phyloP scores from a whole-genome alignment of 2,888 invertebrate genomes.

The Leptura quadrifasciata region DNA sequence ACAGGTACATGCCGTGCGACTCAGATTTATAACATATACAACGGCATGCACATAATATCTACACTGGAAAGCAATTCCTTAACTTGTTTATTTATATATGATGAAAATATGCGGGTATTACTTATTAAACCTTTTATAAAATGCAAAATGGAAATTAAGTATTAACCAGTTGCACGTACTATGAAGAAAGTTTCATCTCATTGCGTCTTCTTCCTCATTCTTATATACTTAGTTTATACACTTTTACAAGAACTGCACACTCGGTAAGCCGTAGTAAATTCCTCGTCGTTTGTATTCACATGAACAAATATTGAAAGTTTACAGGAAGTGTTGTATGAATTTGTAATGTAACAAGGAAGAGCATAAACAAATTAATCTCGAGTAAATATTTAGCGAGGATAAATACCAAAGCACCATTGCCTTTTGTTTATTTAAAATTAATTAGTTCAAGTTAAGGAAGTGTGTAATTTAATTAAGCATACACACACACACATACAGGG shows the following conservation, averaged over 20 bases:
- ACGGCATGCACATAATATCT: too few species aligned
- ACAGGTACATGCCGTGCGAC: too few species aligned
- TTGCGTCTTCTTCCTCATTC: slow-evolving; percentile 1
- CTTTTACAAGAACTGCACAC: background rate
- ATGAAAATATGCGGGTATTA: background rate
- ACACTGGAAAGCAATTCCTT: too few species aligned
- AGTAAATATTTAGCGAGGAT: background rate
- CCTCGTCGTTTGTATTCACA: background rate
- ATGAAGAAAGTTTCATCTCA: background rate
- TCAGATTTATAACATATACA: too few species aligned
- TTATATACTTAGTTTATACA: background rate
- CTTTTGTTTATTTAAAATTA: background rate
- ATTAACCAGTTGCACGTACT: background rate
- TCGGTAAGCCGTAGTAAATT: background rate
- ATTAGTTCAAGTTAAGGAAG: background rate
- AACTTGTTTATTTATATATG: too few species aligned
- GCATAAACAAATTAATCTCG: background rate
- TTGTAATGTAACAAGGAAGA: background rate
- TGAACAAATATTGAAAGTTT: slow-evolving; percentile 4
- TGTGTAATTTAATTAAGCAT: background rate
- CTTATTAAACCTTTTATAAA: background rate
- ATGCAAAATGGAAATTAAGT: background rate
- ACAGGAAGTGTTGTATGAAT: slow-evolving; percentile 3
- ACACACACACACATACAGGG: background rate
- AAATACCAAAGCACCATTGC: background rate